These are phyloP conservation scores for Meandrina meandrites DNA, from an alignment of 92 coral and sea anemone species.

Conservation along the genomic window DNA sequence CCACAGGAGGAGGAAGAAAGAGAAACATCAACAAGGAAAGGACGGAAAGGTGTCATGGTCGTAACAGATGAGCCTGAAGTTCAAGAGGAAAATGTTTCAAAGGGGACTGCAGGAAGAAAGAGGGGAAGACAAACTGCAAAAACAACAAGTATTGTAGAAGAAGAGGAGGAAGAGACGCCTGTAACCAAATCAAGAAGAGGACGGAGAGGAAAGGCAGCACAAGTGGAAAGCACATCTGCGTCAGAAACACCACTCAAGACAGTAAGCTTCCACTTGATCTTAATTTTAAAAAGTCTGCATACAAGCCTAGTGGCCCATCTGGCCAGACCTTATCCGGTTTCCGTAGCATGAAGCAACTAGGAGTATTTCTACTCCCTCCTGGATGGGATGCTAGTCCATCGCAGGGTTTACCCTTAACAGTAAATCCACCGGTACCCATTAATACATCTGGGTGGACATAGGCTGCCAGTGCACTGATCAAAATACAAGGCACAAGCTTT, in stretches of 20 bases:
- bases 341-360: too few species aligned
- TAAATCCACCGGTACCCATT: too few species aligned
- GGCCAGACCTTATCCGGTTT: too few species aligned
- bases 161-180: slow-evolving; percentile 19
- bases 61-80: not conserved
- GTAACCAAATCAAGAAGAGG: slow-evolving; percentile 45
- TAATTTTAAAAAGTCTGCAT: not conserved
- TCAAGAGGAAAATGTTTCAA: not conserved
- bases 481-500: too few species aligned
- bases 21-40: slow-evolving; percentile 12
- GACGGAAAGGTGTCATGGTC: not conserved
- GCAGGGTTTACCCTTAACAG: too few species aligned
- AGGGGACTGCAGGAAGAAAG: slow-evolving; percentile 13
- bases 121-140: slow-evolving; percentile 23
- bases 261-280: slow-evolving; percentile 2
- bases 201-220: slow-evolving; percentile 3
- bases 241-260: slow-evolving; percentile 22
- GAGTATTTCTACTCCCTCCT: too few species aligned
- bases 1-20: slow-evolving; percentile 25
- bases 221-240: not conserved
- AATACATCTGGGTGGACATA: too few species aligned
- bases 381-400: too few species aligned
- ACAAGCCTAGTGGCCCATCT: not conserved
- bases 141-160: not conserved
- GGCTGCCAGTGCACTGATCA: too few species aligned